Conservation (phyloP, 2,797 vertebrate genomes). For the Lutjanus argentimaculatus region DNA sequence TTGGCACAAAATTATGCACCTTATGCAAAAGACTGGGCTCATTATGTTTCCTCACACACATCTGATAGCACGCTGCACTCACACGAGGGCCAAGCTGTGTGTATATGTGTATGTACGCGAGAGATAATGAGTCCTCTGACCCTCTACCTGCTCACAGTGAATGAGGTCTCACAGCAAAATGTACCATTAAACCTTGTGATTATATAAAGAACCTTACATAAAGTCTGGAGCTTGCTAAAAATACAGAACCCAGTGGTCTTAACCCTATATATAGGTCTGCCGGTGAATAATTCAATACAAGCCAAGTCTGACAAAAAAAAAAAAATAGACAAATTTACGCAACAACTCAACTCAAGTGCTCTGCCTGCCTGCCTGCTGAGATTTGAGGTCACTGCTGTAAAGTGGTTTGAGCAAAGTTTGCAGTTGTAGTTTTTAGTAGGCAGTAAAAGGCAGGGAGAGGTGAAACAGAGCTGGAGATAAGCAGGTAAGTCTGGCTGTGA, state of each 20-base stretch:
- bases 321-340: constrained; percentile 68
- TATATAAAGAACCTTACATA: constrained; percentile 84
- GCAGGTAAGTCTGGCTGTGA: constrained; percentile 41
- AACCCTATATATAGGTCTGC: constrained; percentile 70
- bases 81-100: constrained; percentile 4
- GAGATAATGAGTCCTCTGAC: constrained; percentile 38
- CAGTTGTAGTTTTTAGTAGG: constrained; percentile 66
- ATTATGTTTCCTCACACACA: constrained; percentile 25
- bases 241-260: constrained; percentile 68
- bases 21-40: constrained; percentile 28
- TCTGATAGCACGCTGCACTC: constrained; percentile 15
- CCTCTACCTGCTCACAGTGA: constrained; percentile 41
- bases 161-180: constrained; percentile 54
- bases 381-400: constrained; percentile 68
- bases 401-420: constrained; percentile 75
- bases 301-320: constrained; percentile 62
- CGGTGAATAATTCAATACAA: constrained; percentile 78
- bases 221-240: constrained; percentile 76
- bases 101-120: constrained; percentile 20
- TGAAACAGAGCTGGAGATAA: constrained; percentile 62
- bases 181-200: constrained; percentile 73
- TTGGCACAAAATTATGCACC: constrained; percentile 23
- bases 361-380: constrained; percentile 61
- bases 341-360: constrained; percentile 63
- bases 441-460: constrained; percentile 61